A percentile compares a stretch with the other conserved stretches of the same genome.
These are phyloP conservation scores for Eupithecia pulchellata DNA, from an alignment of 2,888 invertebrate genomes.

Conservation along the genomic window DNA sequence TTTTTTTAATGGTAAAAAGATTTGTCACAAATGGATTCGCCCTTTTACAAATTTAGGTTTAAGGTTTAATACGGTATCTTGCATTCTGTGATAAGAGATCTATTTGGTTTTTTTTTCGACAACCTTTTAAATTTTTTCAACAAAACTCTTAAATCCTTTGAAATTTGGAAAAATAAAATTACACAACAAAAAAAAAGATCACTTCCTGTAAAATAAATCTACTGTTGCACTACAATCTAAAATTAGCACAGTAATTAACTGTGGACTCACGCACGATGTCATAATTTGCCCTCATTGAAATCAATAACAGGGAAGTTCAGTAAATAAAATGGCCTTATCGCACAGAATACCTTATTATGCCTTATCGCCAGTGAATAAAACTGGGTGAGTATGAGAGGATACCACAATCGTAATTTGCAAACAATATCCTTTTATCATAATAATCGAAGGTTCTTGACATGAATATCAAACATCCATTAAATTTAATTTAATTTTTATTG, in stretches of 20 bases:
- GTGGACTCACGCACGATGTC: slow-evolving; percentile 32
- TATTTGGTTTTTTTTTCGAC: background rate
- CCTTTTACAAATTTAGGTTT: background rate
- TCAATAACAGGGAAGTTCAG: slow-evolving; percentile 44
- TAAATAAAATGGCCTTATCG: slow-evolving; percentile 34
- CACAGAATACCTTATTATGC: too few species aligned
- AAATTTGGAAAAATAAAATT: background rate
- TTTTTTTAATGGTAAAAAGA: background rate
- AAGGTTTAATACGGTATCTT: background rate
- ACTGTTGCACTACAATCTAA: background rate
- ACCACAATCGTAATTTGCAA: background rate
- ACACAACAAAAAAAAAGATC: background rate
- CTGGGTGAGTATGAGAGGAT: background rate
- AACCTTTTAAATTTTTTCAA: background rate
- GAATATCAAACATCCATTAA: slow-evolving; percentile 4
- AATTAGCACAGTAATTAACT: slow-evolving; percentile 21
- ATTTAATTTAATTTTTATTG: too few species aligned
- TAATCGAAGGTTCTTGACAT: background rate
- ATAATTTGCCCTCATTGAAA: slow-evolving; percentile 33
- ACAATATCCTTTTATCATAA: background rate
- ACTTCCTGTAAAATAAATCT: background rate
- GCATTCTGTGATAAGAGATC: background rate
- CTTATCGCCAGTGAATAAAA: slow-evolving; percentile 20
- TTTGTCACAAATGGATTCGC: slow-evolving; percentile 10
- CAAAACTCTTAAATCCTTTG: background rate